Conservation (phyloP, 2,113 vertebrate genomes). For the Bucco capensis region DNA sequence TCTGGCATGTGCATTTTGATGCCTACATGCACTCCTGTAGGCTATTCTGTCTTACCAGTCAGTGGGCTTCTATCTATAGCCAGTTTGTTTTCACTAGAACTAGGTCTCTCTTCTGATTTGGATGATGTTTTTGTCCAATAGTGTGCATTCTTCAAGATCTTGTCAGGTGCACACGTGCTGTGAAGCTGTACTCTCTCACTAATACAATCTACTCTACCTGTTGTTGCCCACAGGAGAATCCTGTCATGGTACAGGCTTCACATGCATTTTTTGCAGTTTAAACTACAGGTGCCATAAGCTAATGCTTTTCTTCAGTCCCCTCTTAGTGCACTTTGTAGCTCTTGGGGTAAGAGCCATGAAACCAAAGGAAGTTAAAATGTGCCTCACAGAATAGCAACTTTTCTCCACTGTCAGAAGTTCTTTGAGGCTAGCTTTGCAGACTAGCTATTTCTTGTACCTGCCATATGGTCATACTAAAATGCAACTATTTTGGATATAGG, state of each 20-base stretch:
- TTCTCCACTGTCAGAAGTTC: not conserved
- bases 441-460: not conserved
- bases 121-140: not conserved
- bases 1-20: not conserved
- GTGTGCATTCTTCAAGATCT: not conserved
- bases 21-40: not conserved
- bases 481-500: not conserved
- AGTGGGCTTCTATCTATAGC: not conserved
- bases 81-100: not conserved
- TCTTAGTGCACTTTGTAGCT: not conserved
- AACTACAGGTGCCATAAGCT: not conserved
- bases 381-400: not conserved
- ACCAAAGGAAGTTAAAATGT: not conserved
- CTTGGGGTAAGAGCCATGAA: not conserved
- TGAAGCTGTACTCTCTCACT: not conserved
- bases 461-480: not conserved
- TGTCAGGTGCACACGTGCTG: not conserved
- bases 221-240: not conserved
- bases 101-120: not conserved
- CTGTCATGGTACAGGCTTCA: not conserved
- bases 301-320: not conserved
- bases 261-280: not conserved
- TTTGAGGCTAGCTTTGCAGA: not conserved
- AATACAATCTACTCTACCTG: not conserved
- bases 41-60: not conserved